phyloP scores from a whole-genome alignment of 2,113 vertebrate genomes.

The Columba livia region DNA sequence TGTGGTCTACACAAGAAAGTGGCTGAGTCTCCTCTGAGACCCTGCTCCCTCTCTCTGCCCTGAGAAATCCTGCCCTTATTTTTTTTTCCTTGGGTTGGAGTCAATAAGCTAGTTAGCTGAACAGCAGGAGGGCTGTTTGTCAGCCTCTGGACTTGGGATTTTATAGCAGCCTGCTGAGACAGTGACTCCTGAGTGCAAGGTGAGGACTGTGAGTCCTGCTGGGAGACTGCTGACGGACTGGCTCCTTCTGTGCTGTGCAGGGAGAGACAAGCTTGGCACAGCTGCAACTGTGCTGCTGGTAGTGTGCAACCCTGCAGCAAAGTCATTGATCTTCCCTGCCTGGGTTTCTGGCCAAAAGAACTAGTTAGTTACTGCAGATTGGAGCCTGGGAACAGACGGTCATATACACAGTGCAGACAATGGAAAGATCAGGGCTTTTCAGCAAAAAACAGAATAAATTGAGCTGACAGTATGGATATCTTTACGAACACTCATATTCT shows the following conservation, averaged over 20 bases:
- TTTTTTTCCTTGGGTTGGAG: not conserved
- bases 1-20: not conserved
- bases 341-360: not conserved
- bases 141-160: not conserved
- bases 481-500: not conserved
- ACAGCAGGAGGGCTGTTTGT: not conserved
- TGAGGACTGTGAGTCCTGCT: not conserved
- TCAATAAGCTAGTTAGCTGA: not conserved
- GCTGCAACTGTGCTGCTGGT: not conserved
- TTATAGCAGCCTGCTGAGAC: not conserved
- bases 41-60: not conserved
- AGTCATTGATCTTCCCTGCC: not conserved
- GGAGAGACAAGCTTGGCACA: not conserved
- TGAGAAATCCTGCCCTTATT: not conserved
- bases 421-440: not conserved
- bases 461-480: not conserved
- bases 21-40: not conserved
- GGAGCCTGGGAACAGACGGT: not conserved
- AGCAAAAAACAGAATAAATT: not conserved
- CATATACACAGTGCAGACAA: not conserved
- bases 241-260: not conserved
- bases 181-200: not conserved
- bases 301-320: not conserved
- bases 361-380: not conserved
- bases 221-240: not conserved